phyloP scores from a whole-genome alignment of 2,797 vertebrate genomes.

The Enteromius argenteus region DNA sequence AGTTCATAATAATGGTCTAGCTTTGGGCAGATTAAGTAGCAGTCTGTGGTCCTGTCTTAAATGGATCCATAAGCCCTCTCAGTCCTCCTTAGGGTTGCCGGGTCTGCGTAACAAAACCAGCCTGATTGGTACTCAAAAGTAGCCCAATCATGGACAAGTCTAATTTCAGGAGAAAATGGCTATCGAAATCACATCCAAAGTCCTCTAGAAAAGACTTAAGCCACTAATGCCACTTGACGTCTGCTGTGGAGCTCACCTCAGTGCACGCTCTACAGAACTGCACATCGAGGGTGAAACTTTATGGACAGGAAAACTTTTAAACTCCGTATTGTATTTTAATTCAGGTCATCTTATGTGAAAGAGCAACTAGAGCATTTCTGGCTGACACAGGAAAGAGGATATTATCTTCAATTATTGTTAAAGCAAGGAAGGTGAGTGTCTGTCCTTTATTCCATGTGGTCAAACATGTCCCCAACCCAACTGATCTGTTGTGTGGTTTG shows the following conservation, averaged over 20 bases:
- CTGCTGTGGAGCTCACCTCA: neutral
- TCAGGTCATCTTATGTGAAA: conserved; percentile 90
- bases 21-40: neutral
- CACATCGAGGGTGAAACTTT: neutral
- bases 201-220: no score
- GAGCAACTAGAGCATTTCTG: conserved; percentile 88
- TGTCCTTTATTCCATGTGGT: neutral
- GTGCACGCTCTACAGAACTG: neutral
- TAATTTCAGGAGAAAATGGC: no score
- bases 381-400: conserved; percentile 92
- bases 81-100: neutral
- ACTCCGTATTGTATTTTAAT: neutral
- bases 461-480: neutral
- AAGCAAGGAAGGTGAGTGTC: conserved; percentile 87
- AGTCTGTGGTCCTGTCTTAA: neutral
- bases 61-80: neutral
- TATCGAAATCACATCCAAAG: no score
- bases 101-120: neutral
- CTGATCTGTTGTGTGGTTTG: neutral
- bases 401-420: conserved; percentile 90
- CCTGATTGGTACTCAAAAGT: neutral
- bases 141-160: no score
- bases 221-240: neutral
- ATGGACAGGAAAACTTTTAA: neutral
- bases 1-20: neutral